Evolutionary conservation across 2,113 vertebrate species (phyloP).

Genomic region (Laterallus jamaicensis): DNA sequence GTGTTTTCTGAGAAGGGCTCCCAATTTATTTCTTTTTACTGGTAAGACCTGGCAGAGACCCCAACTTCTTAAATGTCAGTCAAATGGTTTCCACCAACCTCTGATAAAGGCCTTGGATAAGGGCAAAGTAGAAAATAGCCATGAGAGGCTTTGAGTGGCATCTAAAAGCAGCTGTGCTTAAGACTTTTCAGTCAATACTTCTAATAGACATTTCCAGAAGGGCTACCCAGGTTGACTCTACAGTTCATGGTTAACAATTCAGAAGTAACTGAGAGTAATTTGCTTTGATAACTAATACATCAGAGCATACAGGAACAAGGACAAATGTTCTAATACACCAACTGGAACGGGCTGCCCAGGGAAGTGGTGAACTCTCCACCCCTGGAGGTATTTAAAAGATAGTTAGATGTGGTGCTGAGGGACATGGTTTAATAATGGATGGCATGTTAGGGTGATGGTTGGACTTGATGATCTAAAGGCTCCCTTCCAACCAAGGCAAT

Average conservation of each 20-base stretch:
- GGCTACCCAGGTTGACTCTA: background rate
- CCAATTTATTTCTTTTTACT: background rate
- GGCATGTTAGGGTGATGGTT: too few species aligned
- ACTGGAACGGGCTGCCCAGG: too few species aligned
- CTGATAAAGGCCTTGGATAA: background rate
- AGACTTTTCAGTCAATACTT: background rate
- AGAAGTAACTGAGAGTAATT: background rate
- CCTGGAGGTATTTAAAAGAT: too few species aligned
- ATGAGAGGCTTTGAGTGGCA: background rate
- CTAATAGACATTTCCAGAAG: background rate
- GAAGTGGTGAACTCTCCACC: too few species aligned
- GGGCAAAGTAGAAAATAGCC: background rate
- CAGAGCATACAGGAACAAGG: background rate
- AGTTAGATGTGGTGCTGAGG: too few species aligned
- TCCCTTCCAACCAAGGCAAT: too few species aligned
- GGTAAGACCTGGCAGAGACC: background rate
- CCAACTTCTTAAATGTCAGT: background rate
- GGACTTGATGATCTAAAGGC: too few species aligned
- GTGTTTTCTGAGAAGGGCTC: background rate
- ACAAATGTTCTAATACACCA: background rate
- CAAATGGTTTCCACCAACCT: background rate
- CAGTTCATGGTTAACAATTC: background rate
- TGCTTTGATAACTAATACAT: background rate
- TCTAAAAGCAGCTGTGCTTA: background rate
- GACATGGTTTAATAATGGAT: too few species aligned